These are phyloP conservation scores for Eristalis arbustorum DNA, from an alignment of 2,888 invertebrate species.

Conservation along the genomic window DNA sequence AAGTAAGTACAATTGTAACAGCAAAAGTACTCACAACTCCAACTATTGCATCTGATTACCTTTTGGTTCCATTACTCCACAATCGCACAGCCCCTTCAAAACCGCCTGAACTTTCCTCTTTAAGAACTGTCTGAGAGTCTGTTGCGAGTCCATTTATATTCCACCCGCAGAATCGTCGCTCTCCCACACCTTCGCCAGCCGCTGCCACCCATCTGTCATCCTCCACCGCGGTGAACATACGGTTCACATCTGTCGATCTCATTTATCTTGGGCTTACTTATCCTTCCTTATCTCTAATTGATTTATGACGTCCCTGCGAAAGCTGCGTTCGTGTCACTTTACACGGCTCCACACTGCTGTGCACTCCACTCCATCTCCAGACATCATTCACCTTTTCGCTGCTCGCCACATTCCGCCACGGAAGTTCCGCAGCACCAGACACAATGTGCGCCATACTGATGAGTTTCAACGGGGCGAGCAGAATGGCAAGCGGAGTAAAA, in stretches of 20 bases:
- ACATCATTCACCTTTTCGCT: constrained; percentile 55
- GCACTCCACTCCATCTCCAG: constrained; percentile 21
- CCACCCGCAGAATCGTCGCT: background rate
- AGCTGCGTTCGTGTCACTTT: constrained; percentile 60
- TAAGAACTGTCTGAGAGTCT: too few species aligned
- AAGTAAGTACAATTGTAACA: too few species aligned
- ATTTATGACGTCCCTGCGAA: constrained; percentile 61
- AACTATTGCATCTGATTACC: too few species aligned
- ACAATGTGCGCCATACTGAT: constrained; percentile 35
- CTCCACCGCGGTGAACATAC: constrained; percentile 33
- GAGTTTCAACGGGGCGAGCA: background rate
- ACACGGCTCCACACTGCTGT: constrained; percentile 18
- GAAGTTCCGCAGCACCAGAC: background rate
- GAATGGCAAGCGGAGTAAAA: background rate
- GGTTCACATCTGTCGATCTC: constrained; percentile 46
- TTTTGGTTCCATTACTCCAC: too few species aligned
- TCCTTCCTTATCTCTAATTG: constrained; percentile 65
- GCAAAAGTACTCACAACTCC: too few species aligned
- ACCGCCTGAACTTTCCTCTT: too few species aligned
- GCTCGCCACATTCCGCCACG: background rate
- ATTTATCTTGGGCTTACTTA: constrained; percentile 45
- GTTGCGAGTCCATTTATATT: too few species aligned
- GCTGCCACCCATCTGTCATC: constrained; percentile 39
- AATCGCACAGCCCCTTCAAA: too few species aligned
- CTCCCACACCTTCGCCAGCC: constrained; percentile 30